These are phyloP conservation scores for Antennarius maculatus DNA, from an alignment of 2,797 vertebrate genomes.

Conservation along the genomic window DNA sequence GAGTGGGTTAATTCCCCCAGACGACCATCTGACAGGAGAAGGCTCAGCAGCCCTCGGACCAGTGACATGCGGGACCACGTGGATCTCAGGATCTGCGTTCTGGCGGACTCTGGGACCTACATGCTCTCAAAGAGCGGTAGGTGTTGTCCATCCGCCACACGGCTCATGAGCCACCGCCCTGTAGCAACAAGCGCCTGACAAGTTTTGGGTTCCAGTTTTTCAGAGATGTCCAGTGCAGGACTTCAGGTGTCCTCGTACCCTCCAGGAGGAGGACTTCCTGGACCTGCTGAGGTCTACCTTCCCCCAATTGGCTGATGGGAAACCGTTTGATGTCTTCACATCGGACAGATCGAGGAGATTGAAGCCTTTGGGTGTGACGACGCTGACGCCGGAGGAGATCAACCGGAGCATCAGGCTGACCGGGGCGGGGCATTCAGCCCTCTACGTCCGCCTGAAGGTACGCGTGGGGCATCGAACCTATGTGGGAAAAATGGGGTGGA, in stretches of 20 bases:
- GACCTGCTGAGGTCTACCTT: conserved; percentile 44
- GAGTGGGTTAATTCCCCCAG: conserved; percentile 2
- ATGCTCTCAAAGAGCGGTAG: conserved; percentile 28
- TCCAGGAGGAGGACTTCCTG: conserved; percentile 43
- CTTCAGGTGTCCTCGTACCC: conserved; percentile 33
- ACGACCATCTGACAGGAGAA: conserved; percentile 9
- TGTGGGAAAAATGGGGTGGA: no score
- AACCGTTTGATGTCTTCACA: background rate
- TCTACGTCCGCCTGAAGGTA: conserved; percentile 57
- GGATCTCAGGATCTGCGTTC: conserved; percentile 39
- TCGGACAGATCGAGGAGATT: conserved; percentile 12
- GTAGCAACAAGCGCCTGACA: no score
- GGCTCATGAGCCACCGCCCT: no score
- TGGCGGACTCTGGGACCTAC: conserved; percentile 26
- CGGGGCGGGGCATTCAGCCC: background rate
- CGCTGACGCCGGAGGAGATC: conserved; percentile 38
- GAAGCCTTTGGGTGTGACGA: conserved; percentile 5
- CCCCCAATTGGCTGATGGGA: conserved; percentile 31
- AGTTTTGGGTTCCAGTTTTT: conserved; percentile 25
- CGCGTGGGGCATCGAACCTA: no score
- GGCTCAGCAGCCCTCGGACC: conserved; percentile 19
- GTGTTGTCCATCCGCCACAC: background rate
- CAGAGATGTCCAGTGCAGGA: conserved; percentile 17
- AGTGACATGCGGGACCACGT: background rate
- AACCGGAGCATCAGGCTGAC: background rate